A percentile compares a stretch with the other conserved stretches of the same genome.
Evolutionary conservation across 2,113 vertebrate genomes (phyloP).

Genomic region (Columba janthina): DNA sequence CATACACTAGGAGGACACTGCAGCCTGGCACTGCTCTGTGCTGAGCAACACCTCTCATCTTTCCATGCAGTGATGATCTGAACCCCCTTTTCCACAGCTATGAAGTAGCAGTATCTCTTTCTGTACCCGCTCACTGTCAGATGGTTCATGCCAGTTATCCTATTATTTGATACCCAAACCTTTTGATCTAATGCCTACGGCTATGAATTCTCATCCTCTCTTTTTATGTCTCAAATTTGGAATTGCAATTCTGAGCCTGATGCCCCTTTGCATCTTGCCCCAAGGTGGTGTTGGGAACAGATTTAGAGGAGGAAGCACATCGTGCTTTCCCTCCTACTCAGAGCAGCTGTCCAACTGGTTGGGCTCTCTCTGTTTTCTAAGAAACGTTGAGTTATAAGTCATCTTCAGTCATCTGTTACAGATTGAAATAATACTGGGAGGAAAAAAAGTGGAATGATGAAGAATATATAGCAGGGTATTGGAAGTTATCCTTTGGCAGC

Average conservation of each 20-base stretch:
- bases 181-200: neutral
- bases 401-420: neutral
- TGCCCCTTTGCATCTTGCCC: neutral
- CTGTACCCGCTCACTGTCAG: accelerated
- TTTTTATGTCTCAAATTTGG: neutral
- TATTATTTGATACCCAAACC: neutral
- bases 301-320: neutral
- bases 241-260: neutral
- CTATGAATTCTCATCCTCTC: neutral
- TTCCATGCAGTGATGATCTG: neutral
- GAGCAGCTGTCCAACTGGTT: neutral
- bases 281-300: neutral
- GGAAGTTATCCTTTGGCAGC: neutral
- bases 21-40: neutral
- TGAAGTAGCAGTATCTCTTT: accelerated
- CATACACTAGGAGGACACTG: neutral
- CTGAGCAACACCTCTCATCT: neutral
- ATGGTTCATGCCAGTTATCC: neutral
- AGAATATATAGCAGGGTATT: neutral
- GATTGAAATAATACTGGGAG: neutral
- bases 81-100: neutral
- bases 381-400: neutral
- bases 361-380: neutral
- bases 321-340: neutral
- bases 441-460: neutral